These are phyloP conservation scores for Ochotona curzoniae DNA, from an alignment of 2,113 vertebrate species.

Conservation along the genomic window DNA sequence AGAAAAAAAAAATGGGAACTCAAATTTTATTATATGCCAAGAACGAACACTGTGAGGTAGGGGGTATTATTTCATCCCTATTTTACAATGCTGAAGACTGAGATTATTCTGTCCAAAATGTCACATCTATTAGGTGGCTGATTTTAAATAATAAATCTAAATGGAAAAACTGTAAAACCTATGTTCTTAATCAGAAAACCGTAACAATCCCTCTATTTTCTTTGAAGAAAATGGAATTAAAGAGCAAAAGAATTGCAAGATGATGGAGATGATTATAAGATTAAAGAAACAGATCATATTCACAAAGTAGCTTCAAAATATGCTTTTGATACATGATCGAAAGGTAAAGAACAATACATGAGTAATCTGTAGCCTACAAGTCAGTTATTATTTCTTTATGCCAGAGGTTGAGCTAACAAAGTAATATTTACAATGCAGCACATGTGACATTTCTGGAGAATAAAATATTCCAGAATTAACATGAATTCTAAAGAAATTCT, in stretches of 20 bases:
- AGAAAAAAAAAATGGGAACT: no score
- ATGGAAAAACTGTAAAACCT: not conserved
- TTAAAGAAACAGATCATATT: not conserved
- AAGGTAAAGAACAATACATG: conserved; percentile 27
- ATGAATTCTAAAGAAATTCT: conserved; percentile 2
- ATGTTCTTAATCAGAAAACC: not conserved
- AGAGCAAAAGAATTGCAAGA: not conserved
- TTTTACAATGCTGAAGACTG: conserved; percentile 14
- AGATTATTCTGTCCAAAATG: conserved; percentile 51
- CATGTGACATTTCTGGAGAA: conserved; percentile 36
- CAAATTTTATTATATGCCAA: not conserved
- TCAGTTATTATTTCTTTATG: not conserved
- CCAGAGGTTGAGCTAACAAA: not conserved
- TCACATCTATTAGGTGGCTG: not conserved
- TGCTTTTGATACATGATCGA: not conserved
- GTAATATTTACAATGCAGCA: not conserved
- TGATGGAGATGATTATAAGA: not conserved
- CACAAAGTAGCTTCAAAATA: not conserved
- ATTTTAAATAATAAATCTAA: not conserved
- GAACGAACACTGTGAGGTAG: not conserved
- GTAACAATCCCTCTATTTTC: conserved; percentile 20
- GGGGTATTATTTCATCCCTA: not conserved
- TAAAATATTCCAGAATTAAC: not conserved
- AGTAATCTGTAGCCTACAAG: not conserved
- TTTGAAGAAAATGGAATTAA: conserved; percentile 43